Evolutionary conservation across 2,888 invertebrate species (phyloP).

Genomic region (Norana najaformis): DNA sequence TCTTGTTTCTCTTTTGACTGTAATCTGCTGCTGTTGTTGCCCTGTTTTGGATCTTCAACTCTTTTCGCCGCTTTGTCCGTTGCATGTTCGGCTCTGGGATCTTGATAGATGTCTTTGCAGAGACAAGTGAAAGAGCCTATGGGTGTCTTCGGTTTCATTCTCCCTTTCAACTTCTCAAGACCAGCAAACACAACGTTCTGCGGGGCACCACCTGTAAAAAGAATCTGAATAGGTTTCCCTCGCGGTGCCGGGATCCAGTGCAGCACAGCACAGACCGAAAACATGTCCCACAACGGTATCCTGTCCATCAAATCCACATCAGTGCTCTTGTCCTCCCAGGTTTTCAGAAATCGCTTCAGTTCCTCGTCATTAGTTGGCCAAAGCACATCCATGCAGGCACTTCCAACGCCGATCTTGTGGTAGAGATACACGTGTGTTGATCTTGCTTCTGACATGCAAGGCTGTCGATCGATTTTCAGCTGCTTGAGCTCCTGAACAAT

Average conservation of each 20-base stretch:
- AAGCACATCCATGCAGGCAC: slow-evolving; percentile 92
- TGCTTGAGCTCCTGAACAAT: slow-evolving; percentile 82
- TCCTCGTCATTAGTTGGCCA: slow-evolving; percentile 87
- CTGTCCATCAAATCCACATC: neutral
- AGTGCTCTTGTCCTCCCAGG: slow-evolving; percentile 78
- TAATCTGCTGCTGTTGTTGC: neutral
- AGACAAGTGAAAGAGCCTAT: neutral
- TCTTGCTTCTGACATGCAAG: slow-evolving; percentile 70
- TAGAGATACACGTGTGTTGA: slow-evolving; percentile 72
- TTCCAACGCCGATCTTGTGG: slow-evolving; percentile 85
- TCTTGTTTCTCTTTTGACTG: neutral
- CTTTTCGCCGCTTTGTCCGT: neutral
- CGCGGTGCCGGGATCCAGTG: slow-evolving; percentile 93
- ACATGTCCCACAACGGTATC: slow-evolving; percentile 75
- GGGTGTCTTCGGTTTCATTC: neutral
- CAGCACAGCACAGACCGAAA: slow-evolving; percentile 90
- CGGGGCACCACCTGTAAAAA: slow-evolving; percentile 93
- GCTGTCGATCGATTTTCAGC: slow-evolving; percentile 78
- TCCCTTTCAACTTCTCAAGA: slow-evolving; percentile 61
- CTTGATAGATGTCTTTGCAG: neutral
- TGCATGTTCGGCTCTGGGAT: neutral
- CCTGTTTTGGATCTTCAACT: neutral
- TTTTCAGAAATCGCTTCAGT: slow-evolving; percentile 86
- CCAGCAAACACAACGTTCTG: slow-evolving; percentile 94
- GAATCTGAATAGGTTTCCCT: slow-evolving; percentile 87